Percentiles rank a stretch among this genome's conserved stretches.
Conservation (phyloP, 2,113 vertebrate species). For the Sturnira hondurensis region DNA sequence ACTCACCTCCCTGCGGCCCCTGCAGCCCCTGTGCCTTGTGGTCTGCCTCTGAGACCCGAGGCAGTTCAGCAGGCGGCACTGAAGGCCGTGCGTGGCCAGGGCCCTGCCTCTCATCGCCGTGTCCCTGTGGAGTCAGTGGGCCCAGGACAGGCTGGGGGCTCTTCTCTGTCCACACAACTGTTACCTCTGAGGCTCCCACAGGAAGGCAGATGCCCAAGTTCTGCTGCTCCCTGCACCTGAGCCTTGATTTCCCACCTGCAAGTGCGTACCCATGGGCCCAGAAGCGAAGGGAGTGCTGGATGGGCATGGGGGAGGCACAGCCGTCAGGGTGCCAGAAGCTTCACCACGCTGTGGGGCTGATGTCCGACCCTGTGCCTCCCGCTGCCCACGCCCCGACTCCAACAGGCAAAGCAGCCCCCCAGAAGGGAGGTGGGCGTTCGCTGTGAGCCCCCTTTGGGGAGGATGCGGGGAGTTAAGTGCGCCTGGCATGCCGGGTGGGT, state of each 20-base stretch:
- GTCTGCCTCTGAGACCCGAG: background rate
- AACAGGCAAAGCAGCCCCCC: background rate
- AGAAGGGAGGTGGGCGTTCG: background rate
- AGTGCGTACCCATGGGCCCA: background rate
- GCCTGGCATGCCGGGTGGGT: background rate
- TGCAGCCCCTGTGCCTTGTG: background rate
- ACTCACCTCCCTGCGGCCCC: too few species aligned
- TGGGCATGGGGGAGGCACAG: background rate
- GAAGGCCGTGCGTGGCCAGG: accelerated
- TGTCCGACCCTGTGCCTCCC: background rate
- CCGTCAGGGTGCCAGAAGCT: background rate
- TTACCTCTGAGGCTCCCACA: background rate
- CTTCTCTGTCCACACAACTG: background rate
- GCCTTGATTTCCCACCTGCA: background rate
- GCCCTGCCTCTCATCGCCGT: background rate
- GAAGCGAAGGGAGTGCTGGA: background rate
- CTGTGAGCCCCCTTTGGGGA: background rate
- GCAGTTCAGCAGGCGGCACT: background rate
- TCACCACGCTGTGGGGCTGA: accelerated
- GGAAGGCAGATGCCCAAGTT: accelerated
- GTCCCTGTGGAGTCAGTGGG: background rate
- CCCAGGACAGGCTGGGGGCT: background rate
- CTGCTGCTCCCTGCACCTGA: background rate
- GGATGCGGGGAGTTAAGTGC: background rate
- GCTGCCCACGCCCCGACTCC: background rate